Evolutionary conservation across 1,140 invertebrate species (phyloP).

Genomic region (Popillia japonica): DNA sequence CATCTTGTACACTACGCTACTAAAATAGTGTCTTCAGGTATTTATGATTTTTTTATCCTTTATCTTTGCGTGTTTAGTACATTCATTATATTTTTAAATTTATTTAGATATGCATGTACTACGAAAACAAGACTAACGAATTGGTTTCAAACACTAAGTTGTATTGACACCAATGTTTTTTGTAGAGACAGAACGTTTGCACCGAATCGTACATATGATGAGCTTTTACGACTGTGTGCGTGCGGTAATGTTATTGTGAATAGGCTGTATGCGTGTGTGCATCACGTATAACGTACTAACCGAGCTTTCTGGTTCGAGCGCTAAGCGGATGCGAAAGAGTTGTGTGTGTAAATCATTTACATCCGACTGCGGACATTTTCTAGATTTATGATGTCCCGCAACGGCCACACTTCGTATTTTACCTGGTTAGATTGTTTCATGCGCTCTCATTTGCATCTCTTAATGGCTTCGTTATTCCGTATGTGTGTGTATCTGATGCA

Average conservation of each 20-base stretch:
- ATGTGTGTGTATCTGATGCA: constrained; percentile 12
- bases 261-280: constrained; percentile 8
- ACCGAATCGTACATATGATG: background rate
- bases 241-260: background rate
- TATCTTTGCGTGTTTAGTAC: too few species aligned
- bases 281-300: background rate
- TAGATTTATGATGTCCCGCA: constrained; percentile 31
- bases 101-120: too few species aligned
- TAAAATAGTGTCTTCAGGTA: too few species aligned
- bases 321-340: constrained; percentile 19
- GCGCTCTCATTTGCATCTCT: constrained; percentile 28
- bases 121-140: too few species aligned
- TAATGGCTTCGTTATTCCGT: constrained; percentile 25
- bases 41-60: too few species aligned
- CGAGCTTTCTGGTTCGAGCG: constrained; percentile 18
- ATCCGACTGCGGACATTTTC: constrained; percentile 32
- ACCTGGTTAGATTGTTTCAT: constrained; percentile 11
- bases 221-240: background rate
- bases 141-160: too few species aligned
- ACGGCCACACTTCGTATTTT: constrained; percentile 32
- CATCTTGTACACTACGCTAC: background rate
- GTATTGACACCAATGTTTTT: too few species aligned
- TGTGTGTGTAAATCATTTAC: constrained; percentile 33
- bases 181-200: too few species aligned
- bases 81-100: too few species aligned